Base-by-base conservation (phyloP, 2,888 invertebrate species). In the Mantis religiosa region DNA sequence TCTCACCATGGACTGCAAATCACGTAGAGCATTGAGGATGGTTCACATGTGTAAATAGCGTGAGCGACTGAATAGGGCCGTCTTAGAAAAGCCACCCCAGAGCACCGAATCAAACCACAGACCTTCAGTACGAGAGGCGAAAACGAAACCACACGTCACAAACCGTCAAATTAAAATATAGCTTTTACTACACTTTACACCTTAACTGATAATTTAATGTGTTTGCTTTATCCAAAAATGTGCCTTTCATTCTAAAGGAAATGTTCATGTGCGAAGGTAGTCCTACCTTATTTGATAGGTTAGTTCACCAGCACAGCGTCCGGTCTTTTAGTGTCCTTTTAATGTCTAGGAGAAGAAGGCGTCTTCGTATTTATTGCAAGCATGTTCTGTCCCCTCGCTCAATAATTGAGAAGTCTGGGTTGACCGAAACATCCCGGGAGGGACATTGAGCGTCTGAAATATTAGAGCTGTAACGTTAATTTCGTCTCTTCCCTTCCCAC, bases 391-490 rank as follows among this genome's bases (percentile, higher is more conserved):
- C 71, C 87, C 28, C 28, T 84, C 54, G 54, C 54, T 88, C 88
- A 88, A 88, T 88, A 88, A 88, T 88, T 88, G 88, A 88, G 85
- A 82, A 85, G 89, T 83, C 54, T 81, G 71, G 89, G 89, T 86
- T 89, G 85, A 83, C 89, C 47, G 86, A 71, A 81, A 88, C 25
- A 28, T 87, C 89, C 83, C 86, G 25, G 28, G 89, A 28, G 87
- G 87, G 86, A 82, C 82, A 89, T 85, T 82, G 27, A 83, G 54
- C 82, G 81, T 86, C 87, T 89, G 85, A 89, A 82, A 89, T 86
- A 89, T 89, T 89, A 82, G 54, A 54, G 89, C 28, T 81, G 54
- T 86, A 89, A 89, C 84, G 82, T 86, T 86, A 71, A 71, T 71
- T 71, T 71, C 25, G 20, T 15, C 47, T 83, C 87, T 83, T 28